These are phyloP conservation scores for Polydrusus tereticollis DNA, from an alignment of 2,888 invertebrate species.

Conservation along the genomic window DNA sequence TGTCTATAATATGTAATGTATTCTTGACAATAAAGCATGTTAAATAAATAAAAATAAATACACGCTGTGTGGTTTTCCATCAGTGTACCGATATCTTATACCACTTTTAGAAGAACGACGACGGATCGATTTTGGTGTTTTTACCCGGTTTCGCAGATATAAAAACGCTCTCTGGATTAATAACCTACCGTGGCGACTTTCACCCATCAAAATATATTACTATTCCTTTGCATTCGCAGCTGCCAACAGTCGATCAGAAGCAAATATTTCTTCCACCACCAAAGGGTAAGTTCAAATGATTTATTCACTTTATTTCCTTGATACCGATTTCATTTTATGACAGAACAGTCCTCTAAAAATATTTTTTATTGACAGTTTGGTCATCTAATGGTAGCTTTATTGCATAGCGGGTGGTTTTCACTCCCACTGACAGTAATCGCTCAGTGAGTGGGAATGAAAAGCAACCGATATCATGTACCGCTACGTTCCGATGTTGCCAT, in stretches of 20 bases:
- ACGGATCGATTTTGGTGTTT: slow-evolving; percentile 90
- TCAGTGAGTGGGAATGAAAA: too few species aligned
- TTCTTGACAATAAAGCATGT: too few species aligned
- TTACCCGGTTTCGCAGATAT: slow-evolving; percentile 85
- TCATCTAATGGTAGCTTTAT: too few species aligned
- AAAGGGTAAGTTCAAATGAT: slow-evolving; percentile 58
- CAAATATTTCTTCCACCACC: slow-evolving; percentile 80
- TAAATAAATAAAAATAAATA: background rate
- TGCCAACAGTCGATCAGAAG: slow-evolving; percentile 87
- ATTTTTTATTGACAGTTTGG: too few species aligned
- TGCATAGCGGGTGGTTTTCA: too few species aligned
- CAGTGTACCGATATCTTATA: background rate
- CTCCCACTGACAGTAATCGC: too few species aligned
- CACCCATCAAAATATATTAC: slow-evolving; percentile 71
- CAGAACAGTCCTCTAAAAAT: too few species aligned
- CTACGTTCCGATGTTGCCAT: too few species aligned
- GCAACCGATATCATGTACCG: too few species aligned
- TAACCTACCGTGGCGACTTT: slow-evolving; percentile 68
- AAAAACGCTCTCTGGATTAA: slow-evolving; percentile 70
- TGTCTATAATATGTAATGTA: too few species aligned
- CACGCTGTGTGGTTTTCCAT: too few species aligned
- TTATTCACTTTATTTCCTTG: too few species aligned
- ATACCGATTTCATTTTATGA: background rate
- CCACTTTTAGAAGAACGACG: slow-evolving; percentile 61
- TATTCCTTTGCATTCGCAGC: slow-evolving; percentile 87